These are phyloP conservation scores for Gopherus flavomarginatus DNA, from an alignment of 2,113 vertebrate genomes.

Conservation along the genomic window DNA sequence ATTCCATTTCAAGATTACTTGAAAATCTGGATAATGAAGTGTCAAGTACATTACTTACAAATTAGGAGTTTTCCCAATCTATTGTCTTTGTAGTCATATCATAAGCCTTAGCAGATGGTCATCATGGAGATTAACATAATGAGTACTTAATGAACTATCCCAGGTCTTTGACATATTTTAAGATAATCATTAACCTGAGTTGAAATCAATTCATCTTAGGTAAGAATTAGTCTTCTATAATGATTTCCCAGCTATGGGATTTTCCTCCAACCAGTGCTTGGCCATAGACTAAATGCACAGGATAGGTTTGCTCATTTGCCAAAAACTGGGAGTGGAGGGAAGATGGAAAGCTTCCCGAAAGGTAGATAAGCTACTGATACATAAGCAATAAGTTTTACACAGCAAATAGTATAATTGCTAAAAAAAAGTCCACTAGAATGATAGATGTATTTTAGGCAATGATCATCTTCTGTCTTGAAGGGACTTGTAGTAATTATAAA, in stretches of 20 bases:
- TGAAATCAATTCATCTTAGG: not conserved
- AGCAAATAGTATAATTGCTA: fast-evolving
- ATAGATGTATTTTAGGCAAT: not conserved
- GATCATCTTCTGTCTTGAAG: not conserved
- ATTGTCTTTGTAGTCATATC: not conserved
- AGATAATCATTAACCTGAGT: not conserved
- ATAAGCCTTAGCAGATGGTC: not conserved
- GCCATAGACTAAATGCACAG: not conserved
- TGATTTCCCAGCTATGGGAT: not conserved
- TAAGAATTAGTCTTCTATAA: not conserved
- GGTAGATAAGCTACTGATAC: fast-evolving
- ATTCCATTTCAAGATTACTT: not conserved
- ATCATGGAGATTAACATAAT: not conserved
- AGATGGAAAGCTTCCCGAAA: not conserved
- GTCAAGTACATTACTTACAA: not conserved
- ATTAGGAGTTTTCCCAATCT: not conserved
- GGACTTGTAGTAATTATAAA: not conserved
- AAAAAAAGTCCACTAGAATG: not conserved
- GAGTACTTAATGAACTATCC: not conserved
- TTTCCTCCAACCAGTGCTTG: not conserved
- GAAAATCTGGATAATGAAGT: not conserved
- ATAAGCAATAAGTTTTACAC: not conserved
- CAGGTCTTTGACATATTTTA: not conserved
- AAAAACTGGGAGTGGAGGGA: not conserved
- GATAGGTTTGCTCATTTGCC: not conserved